Percentiles rank a stretch among this genome's conserved stretches.
Evolutionary conservation across 1,140 invertebrate species (phyloP).

Genomic region (Oreohelix idahoensis): DNA sequence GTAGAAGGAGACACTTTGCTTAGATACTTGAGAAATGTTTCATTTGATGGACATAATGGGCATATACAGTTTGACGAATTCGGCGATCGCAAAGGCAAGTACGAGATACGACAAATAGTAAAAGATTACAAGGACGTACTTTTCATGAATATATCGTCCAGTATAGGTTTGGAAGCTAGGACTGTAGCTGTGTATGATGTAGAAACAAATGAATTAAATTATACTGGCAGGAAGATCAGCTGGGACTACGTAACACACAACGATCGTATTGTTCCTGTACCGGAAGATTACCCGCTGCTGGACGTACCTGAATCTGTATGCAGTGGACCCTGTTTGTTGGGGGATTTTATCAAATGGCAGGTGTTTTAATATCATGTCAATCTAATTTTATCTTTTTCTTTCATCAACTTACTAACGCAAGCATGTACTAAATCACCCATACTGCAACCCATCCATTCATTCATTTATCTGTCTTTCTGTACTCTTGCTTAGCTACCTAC

Average conservation of each 20-base stretch:
- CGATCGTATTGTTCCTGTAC: neutral
- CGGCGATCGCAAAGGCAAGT: slow-evolving; percentile 23
- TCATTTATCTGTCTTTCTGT: too few species aligned
- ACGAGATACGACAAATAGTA: neutral
- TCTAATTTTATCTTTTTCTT: too few species aligned
- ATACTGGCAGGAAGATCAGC: neutral
- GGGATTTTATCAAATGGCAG: too few species aligned
- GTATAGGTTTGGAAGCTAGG: neutral
- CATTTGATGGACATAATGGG: slow-evolving; percentile 12
- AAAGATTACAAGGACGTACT: neutral
- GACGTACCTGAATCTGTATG: slow-evolving; percentile 50
- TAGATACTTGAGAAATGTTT: slow-evolving; percentile 22
- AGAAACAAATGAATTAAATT: neutral
- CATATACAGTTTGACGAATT: slow-evolving; percentile 10
- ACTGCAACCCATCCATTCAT: too few species aligned
- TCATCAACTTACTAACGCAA: too few species aligned
- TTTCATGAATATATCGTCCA: neutral
- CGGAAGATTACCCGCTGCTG: neutral
- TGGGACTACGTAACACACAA: neutral
- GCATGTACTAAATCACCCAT: too few species aligned
- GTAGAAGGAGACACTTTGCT: neutral
- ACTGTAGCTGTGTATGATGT: slow-evolving; percentile 7
- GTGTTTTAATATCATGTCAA: too few species aligned
- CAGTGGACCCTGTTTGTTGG: slow-evolving; percentile 44
- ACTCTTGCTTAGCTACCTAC: too few species aligned